These are phyloP conservation scores for Endotricha flammealis DNA, from an alignment of 2,888 invertebrate genomes.

Conservation along the genomic window DNA sequence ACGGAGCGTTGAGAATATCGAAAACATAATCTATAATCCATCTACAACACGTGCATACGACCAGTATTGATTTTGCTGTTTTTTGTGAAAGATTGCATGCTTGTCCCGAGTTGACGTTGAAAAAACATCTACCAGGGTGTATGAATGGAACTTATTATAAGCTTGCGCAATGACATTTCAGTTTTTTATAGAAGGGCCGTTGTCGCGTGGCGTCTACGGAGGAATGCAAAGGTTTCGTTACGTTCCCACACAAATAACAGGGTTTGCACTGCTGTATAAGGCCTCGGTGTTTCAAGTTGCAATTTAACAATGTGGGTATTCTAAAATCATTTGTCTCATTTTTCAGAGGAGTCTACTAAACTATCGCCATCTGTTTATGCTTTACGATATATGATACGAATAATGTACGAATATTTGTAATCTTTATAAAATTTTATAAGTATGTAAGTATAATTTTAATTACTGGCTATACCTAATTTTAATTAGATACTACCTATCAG, in stretches of 20 bases:
- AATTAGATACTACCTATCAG: too few relatives aligned
- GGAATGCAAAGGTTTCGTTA: constrained; percentile 35
- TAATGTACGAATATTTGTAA: too few relatives aligned
- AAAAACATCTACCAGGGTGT: constrained; percentile 61
- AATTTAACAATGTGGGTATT: too few relatives aligned
- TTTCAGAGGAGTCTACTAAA: too few relatives aligned
- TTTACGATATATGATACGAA: too few relatives aligned
- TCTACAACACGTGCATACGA: constrained; percentile 72
- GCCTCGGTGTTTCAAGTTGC: too few relatives aligned
- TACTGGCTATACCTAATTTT: too few relatives aligned
- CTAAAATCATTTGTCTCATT: too few relatives aligned
- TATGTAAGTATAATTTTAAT: too few relatives aligned
- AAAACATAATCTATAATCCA: constrained; percentile 75
- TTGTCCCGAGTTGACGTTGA: constrained; percentile 61
- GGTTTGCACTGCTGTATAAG: too few relatives aligned
- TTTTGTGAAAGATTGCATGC: constrained; percentile 74
- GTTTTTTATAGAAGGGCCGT: constrained; percentile 53
- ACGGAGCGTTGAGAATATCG: constrained; percentile 68
- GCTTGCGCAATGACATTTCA: constrained; percentile 71
- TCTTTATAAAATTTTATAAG: too few relatives aligned
- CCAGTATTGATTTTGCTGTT: constrained; percentile 77
- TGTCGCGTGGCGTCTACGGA: constrained; percentile 56
- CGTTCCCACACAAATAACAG: constrained; percentile 26
- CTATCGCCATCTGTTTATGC: too few relatives aligned
- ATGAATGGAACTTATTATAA: constrained; percentile 74